Conservation (phyloP, 2,888 invertebrate species). For the Chromoteleia sp. region DNA sequence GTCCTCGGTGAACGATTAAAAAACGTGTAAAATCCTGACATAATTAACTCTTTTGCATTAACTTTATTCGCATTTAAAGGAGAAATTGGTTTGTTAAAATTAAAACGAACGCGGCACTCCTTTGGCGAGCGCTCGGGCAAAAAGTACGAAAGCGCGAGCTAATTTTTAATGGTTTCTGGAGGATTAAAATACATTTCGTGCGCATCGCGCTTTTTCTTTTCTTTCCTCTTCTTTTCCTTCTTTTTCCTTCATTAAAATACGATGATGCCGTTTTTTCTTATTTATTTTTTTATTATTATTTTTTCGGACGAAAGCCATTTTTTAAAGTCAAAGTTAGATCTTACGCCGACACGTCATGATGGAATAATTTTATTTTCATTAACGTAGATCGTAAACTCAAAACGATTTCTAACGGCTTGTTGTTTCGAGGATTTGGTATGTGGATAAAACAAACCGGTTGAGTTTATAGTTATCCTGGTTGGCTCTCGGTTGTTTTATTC, state of each 20-base stretch:
- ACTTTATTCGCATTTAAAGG: slow-evolving; percentile 31
- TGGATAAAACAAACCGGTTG: slow-evolving; percentile 15
- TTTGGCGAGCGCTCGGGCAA: slow-evolving; percentile 33
- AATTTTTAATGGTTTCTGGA: slow-evolving; percentile 47
- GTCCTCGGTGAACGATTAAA: background rate
- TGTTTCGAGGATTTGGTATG: slow-evolving; percentile 17
- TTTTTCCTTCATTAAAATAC: background rate
- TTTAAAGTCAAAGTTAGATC: slow-evolving; percentile 48
- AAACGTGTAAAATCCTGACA: slow-evolving; percentile 3
- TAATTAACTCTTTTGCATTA: background rate
- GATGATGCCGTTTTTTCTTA: slow-evolving; percentile 8
- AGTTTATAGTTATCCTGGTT: background rate
- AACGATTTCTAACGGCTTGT: slow-evolving; percentile 18
- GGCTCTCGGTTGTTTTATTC: too few relatives aligned
- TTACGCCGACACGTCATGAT: slow-evolving; percentile 16
- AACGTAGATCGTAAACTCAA: slow-evolving; percentile 38
- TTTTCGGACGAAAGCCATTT: slow-evolving; percentile 19
- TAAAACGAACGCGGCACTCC: slow-evolving; percentile 23
- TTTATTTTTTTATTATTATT: slow-evolving; percentile 4
- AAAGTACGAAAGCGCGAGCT: slow-evolving; percentile 42
- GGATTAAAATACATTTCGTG: slow-evolving; percentile 42
- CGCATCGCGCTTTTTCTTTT: background rate
- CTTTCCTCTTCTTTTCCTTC: background rate
- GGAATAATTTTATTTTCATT: slow-evolving; percentile 58
- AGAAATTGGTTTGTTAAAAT: slow-evolving; percentile 40